Evolutionary conservation across 2,113 vertebrate species (phyloP).

Genomic region (Calypte anna): DNA sequence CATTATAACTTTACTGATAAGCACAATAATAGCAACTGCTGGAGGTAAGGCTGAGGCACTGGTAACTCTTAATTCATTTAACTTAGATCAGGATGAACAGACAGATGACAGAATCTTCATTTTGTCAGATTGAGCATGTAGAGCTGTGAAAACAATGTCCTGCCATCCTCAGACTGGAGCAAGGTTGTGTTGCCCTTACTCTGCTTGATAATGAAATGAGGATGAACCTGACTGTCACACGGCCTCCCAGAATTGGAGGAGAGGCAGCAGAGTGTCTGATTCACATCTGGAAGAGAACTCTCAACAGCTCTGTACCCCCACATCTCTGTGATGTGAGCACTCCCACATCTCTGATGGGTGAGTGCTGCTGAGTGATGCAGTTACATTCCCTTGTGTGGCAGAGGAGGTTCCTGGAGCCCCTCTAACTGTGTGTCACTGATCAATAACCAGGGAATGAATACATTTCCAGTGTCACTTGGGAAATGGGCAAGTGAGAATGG

Average conservation of each 20-base stretch:
- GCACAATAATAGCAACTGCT: background rate
- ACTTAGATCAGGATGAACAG: background rate
- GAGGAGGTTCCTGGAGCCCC: background rate
- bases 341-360: background rate
- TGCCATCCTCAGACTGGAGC: background rate
- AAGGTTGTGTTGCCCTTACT: background rate
- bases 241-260: background rate
- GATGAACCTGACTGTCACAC: background rate
- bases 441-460: background rate
- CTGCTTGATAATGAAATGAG: background rate
- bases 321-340: background rate
- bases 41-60: background rate
- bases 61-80: background rate
- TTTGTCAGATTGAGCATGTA: background rate
- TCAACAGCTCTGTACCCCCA: background rate
- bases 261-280: background rate
- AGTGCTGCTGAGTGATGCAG: background rate
- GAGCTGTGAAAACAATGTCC: background rate
- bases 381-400: background rate
- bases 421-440: background rate
- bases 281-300: background rate
- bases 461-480: background rate
- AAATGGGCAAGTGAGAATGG: background rate
- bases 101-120: background rate
- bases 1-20: background rate